Evolutionary conservation across 2,797 vertebrate genomes (phyloP).

Genomic region (Melanotaenia trifasciata): DNA sequence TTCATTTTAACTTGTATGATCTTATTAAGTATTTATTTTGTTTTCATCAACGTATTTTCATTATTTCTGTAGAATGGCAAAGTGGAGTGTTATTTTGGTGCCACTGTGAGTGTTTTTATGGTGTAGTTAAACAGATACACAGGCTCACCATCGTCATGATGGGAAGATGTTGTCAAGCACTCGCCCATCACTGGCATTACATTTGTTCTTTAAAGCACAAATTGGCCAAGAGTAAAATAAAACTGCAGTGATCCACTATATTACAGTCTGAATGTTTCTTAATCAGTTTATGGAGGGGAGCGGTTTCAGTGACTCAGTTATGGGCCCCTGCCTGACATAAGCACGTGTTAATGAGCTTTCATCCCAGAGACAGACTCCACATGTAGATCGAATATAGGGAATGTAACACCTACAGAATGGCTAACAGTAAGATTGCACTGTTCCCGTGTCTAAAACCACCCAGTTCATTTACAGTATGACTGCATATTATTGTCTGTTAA

Average conservation of each 20-base stretch:
- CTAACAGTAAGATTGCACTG: conserved; percentile 1
- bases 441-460: conserved; percentile 11
- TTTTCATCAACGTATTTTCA: neutral
- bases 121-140: conserved; percentile 15
- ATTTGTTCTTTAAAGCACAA: neutral
- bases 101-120: neutral
- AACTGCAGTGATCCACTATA: neutral
- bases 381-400: conserved; percentile 50
- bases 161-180: neutral
- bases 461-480: conserved; percentile 5
- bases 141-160: neutral
- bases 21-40: neutral
- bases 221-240: neutral
- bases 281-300: neutral
- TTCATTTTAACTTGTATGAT: neutral
- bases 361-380: conserved; percentile 24
- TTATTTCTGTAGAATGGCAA: neutral
- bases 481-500: neutral
- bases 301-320: conserved; percentile 27
- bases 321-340: neutral
- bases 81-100: neutral
- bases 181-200: conserved; percentile 5
- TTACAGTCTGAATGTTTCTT: neutral
- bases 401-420: conserved; percentile 35
- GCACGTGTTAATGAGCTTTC: conserved; percentile 51